Evolutionary conservation across 2,888 invertebrate genomes (phyloP), one percentile per base, ranked within the genome.

Genomic region (Drosophila acutilabella): DNA sequence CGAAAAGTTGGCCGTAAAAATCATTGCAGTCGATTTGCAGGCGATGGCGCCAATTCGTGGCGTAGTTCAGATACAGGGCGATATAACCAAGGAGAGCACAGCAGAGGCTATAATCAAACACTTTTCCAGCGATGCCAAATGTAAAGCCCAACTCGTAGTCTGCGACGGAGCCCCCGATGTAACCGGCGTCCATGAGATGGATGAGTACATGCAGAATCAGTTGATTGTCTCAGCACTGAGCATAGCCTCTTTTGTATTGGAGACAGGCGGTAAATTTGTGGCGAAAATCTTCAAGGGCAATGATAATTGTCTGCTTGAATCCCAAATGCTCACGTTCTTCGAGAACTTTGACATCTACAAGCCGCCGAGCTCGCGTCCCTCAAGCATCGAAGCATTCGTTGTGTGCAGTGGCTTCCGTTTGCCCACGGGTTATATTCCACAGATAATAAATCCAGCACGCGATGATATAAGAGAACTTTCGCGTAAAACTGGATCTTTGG

Each of bases 121-220:
- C 91, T 98, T 99, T 92, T 95, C 97, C 87, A 78, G 69, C 1
- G 98, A 98, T 84, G 70, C 61, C 0, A 98, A 98, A 1, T 94
- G 95, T 51, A 95, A 96, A 82, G 98, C 98, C 3, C 98, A 99
- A 92, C 93, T 99, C 61, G 98, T 99, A 1, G 97, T 99, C 0
- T 99, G 99, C 92, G 99, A 99, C 93, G 99, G 99, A 42, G 99
- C 99, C 1, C 99, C 99, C 0, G 99, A 99, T 94, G 99, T 99
- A 1, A 99, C 99, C 41, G 99, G 99, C 2, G 93, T 99, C 3
- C 99, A 99, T 92, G 98, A 98, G 85, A 96, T 99, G 92, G 99
- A 99, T 92, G 99, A 99, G 93, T 99, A 98, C 91, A 96, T 99
- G 69, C 99, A 99, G 91, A 97, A 97, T 0, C 99, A 99, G 90